Percentiles rank a stretch among this genome's conserved stretches.
phyloP scores from a whole-genome alignment of 2,113 vertebrate species.

The Triplophysa rosa region DNA sequence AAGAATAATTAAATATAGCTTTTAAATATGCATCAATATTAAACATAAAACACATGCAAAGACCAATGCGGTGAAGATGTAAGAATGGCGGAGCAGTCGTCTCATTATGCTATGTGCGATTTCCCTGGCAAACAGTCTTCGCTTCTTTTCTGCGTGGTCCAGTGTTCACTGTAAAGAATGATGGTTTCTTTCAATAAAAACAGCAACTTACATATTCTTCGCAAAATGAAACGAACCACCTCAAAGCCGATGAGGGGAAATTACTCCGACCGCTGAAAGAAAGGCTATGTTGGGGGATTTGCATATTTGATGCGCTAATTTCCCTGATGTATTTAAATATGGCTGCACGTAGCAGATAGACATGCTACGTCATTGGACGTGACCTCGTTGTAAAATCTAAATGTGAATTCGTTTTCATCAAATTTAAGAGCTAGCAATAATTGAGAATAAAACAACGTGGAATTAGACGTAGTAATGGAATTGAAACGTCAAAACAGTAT shows the following conservation, averaged over 20 bases:
- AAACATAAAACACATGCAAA: conserved; percentile 82
- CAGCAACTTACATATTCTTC: conserved; percentile 59
- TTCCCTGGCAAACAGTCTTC: conserved; percentile 65
- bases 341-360: conserved; percentile 84
- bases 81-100: conserved; percentile 69
- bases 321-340: conserved; percentile 91
- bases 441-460: conserved; percentile 12
- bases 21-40: conserved; percentile 92
- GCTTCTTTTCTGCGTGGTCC: conserved; percentile 62
- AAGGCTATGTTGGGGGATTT: conserved; percentile 79
- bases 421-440: conserved; percentile 56
- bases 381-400: conserved; percentile 85
- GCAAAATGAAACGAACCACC: conserved; percentile 63
- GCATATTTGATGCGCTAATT: conserved; percentile 91
- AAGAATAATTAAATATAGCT: conserved; percentile 84
- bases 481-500: not conserved
- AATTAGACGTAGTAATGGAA: not conserved
- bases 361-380: conserved; percentile 92
- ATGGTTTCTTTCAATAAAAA: conserved; percentile 37
- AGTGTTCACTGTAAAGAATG: conserved; percentile 57
- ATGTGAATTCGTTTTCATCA: conserved; percentile 77
- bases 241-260: conserved; percentile 61
- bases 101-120: conserved; percentile 78
- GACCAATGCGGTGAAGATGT: conserved; percentile 77
- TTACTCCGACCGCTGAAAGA: conserved; percentile 73